A percentile compares a stretch with the other conserved stretches of the same genome.
Evolutionary conservation across 1,140 invertebrate species (phyloP).

Genomic region (Tetragonula clypearis): DNA sequence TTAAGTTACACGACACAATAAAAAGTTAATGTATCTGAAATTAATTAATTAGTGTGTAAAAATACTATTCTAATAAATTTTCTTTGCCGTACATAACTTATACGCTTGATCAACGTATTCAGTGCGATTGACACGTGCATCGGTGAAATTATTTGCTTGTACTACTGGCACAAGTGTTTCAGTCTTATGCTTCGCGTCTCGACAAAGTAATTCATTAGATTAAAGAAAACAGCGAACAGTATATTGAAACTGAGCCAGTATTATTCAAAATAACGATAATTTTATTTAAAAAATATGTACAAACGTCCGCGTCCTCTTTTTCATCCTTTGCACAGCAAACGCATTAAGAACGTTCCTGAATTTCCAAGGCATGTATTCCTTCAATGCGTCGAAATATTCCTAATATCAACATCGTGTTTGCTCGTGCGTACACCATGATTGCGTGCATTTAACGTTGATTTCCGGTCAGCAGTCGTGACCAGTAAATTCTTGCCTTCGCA

Average conservation of each 20-base stretch:
- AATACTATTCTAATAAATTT: no score
- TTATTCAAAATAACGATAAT: no score
- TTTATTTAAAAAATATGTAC: no score
- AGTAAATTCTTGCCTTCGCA: constrained; percentile 19
- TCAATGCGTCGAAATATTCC: neutral
- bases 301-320: no score
- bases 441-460: constrained; percentile 8
- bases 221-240: no score
- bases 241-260: no score
- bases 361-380: neutral
- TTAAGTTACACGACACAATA: no score
- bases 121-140: neutral
- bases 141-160: neutral
- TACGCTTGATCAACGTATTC: neutral
- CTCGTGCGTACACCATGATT: neutral
- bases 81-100: no score
- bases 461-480: neutral
- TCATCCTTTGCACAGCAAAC: neutral
- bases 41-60: no score
- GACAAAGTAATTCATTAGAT: no score
- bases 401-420: neutral
- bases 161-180: neutral
- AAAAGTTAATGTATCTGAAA: no score
- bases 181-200: no score
- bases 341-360: neutral